phyloP scores from a whole-genome alignment of 2,888 invertebrate species.

The Ectobius pallidus region DNA sequence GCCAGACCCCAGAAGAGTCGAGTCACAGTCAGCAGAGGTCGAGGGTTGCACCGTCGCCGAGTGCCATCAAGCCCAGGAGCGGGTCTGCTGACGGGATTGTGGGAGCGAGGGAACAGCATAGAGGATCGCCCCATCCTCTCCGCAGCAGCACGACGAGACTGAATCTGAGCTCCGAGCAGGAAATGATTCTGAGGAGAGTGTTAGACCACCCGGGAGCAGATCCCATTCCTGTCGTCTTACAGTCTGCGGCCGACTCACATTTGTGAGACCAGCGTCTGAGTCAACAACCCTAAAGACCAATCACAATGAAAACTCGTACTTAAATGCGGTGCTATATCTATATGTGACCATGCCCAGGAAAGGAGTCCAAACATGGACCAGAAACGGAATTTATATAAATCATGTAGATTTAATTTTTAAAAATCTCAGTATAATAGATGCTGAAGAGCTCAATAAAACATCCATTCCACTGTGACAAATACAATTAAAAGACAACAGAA shows the following conservation, averaged over 20 bases:
- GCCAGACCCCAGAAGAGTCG: not conserved
- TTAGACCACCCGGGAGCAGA: constrained; percentile 24
- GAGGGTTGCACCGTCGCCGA: constrained; percentile 11
- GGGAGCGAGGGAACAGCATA: not conserved
- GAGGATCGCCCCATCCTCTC: constrained; percentile 43
- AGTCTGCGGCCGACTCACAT: constrained; percentile 26
- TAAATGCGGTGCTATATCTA: too few species aligned
- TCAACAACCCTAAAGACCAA: too few species aligned
- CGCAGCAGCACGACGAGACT: constrained; percentile 42
- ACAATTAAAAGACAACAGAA: too few species aligned
- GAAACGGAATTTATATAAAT: too few species aligned
- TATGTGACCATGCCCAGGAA: too few species aligned
- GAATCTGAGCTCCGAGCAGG: constrained; percentile 40
- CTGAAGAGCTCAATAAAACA: too few species aligned
- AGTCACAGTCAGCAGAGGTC: constrained; percentile 1
- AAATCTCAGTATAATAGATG: too few species aligned
- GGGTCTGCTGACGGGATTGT: not conserved
- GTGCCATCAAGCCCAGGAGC: not conserved
- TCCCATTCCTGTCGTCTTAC: not conserved
- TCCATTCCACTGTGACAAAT: too few species aligned
- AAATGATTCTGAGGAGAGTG: constrained; percentile 38
- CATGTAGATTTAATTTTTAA: too few species aligned
- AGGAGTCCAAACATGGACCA: too few species aligned
- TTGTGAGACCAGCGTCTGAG: constrained; percentile 20
- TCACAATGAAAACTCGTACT: too few species aligned